Conservation (phyloP, 2,888 invertebrate species). For the Hedya salicella region DNA sequence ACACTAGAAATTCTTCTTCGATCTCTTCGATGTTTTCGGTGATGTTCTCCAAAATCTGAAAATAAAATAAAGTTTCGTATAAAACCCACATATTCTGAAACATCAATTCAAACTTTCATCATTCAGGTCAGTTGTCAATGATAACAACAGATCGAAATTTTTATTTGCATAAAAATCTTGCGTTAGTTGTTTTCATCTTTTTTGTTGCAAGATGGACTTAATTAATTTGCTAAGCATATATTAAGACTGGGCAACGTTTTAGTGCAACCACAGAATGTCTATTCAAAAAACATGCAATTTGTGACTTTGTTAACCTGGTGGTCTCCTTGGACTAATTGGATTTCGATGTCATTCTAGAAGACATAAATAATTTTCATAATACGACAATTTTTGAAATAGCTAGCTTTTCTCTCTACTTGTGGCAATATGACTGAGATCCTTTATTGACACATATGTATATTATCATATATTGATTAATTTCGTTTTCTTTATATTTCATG, state of each 20-base stretch:
- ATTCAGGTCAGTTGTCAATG: background rate
- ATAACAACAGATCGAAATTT: background rate
- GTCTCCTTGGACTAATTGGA: too few relatives aligned
- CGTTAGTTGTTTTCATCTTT: background rate
- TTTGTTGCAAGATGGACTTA: background rate
- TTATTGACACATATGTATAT: too few relatives aligned
- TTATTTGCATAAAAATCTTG: background rate
- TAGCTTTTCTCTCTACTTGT: background rate
- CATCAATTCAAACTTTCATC: background rate
- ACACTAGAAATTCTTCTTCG: constrained; percentile 91
- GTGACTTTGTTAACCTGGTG: too few relatives aligned
- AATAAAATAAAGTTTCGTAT: background rate
- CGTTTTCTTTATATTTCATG: too few relatives aligned
- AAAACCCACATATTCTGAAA: background rate
- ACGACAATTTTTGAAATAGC: background rate
- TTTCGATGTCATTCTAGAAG: too few relatives aligned
- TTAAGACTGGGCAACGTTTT: background rate
- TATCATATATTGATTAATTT: too few relatives aligned
- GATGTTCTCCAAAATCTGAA: constrained; percentile 89
- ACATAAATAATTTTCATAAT: too few relatives aligned
- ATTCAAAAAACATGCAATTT: too few relatives aligned
- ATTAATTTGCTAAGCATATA: background rate
- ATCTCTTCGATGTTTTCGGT: constrained; percentile 93
- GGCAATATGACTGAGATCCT: too few relatives aligned
- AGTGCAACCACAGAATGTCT: background rate